These are phyloP conservation scores for Forbesichthys agassizii DNA, from an alignment of 2,113 vertebrate genomes.

Conservation along the genomic window DNA sequence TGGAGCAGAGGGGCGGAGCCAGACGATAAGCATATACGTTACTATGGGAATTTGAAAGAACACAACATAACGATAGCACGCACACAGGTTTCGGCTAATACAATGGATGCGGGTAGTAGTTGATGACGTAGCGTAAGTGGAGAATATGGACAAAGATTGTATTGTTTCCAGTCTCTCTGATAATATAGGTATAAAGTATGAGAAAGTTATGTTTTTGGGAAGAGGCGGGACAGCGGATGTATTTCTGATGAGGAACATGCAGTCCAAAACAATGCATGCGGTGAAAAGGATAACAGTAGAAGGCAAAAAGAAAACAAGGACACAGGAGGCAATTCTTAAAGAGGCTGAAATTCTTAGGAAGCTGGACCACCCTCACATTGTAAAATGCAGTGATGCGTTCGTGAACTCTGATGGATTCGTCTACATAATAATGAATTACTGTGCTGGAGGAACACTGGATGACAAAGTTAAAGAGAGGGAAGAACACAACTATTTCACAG, in stretches of 20 bases:
- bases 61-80: no score
- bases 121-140: no score
- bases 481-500: conserved; percentile 57
- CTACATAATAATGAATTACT: conserved; percentile 81
- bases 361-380: conserved; percentile 76
- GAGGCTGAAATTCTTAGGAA: conserved; percentile 78
- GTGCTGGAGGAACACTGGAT: conserved; percentile 79
- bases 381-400: conserved; percentile 74
- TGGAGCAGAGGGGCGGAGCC: no score
- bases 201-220: conserved; percentile 73
- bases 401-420: conserved; percentile 62
- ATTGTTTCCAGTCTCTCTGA: no score
- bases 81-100: no score
- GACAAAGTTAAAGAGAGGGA: conserved; percentile 71
- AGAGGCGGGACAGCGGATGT: conserved; percentile 77
- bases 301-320: conserved; percentile 49
- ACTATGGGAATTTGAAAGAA: no score
- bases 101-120: no score
- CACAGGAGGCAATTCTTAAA: conserved; percentile 64
- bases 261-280: conserved; percentile 65
- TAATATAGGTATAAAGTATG: conserved; percentile 48
- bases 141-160: conserved; percentile 60
- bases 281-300: conserved; percentile 77
- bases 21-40: no score
- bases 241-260: conserved; percentile 75